These are phyloP conservation scores for Tachycineta bicolor DNA, from an alignment of 2,113 vertebrate species.

Conservation along the genomic window DNA sequence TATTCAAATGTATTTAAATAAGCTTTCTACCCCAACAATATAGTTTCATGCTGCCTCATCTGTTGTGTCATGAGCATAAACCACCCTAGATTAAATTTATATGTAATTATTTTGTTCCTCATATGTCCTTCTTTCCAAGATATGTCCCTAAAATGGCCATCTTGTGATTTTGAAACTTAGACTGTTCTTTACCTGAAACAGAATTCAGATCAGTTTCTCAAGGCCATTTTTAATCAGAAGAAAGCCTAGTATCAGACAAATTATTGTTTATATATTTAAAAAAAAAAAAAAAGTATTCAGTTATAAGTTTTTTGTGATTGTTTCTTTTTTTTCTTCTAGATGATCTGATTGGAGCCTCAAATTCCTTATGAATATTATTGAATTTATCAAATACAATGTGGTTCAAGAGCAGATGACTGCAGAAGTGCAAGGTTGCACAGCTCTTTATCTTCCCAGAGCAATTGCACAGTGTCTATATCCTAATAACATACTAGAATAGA, in stretches of 20 bases:
- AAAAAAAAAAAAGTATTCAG: not conserved
- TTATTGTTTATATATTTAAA: not conserved
- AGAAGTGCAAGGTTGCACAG: not conserved
- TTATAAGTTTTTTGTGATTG: not conserved
- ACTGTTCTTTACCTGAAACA: not conserved
- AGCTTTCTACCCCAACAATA: not conserved
- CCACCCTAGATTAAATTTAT: not conserved
- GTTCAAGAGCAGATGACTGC: not conserved
- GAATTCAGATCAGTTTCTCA: not conserved
- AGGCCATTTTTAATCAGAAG: not conserved
- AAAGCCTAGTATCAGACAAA: not conserved
- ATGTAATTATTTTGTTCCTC: constrained; percentile 35
- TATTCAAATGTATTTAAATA: constrained; percentile 43
- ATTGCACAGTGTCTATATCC: not conserved
- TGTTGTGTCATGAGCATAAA: not conserved
- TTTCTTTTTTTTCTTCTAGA: not conserved
- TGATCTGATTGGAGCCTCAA: not conserved
- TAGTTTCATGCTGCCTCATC: not conserved
- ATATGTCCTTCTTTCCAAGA: not conserved
- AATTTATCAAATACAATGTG: not conserved
- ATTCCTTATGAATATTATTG: not conserved
- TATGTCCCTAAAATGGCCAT: not conserved
- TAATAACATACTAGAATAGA: not conserved
- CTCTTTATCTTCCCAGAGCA: not conserved
- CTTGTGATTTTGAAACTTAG: not conserved